Conservation (phyloP, 2,113 vertebrate genomes). For the Rafetus swinhoei region DNA sequence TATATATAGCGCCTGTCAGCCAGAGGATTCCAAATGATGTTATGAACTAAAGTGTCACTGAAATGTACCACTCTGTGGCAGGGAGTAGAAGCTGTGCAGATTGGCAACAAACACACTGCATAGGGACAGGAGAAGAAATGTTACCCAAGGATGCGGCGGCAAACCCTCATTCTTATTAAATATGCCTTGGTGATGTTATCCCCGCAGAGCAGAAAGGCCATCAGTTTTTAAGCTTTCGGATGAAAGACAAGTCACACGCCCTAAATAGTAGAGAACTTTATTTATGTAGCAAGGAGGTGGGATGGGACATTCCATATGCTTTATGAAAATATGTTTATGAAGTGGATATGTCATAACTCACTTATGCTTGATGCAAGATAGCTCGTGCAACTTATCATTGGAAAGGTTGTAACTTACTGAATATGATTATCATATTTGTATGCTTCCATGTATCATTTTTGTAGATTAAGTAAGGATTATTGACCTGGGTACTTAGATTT, state of each 20-base stretch:
- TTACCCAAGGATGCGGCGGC: accelerated
- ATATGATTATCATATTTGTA: too few relatives aligned
- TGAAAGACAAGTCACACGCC: background rate
- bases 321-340: too few relatives aligned
- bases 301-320: too few relatives aligned
- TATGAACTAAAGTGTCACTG: background rate
- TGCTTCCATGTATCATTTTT: too few relatives aligned
- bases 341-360: too few relatives aligned
- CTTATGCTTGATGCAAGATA: too few relatives aligned
- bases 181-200: background rate
- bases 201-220: accelerated
- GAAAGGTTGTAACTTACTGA: too few relatives aligned
- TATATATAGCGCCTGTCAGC: background rate
- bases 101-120: background rate
- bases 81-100: background rate
- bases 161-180: background rate
- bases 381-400: too few relatives aligned
- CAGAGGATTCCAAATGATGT: background rate
- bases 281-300: background rate
- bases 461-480: too few relatives aligned
- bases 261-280: accelerated
- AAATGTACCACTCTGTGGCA: background rate
- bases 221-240: background rate
- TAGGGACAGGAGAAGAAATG: background rate
- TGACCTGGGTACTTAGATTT: too few relatives aligned